Evolutionary conservation across 2,888 invertebrate genomes (phyloP).

Genomic region (Congeria kusceri): DNA sequence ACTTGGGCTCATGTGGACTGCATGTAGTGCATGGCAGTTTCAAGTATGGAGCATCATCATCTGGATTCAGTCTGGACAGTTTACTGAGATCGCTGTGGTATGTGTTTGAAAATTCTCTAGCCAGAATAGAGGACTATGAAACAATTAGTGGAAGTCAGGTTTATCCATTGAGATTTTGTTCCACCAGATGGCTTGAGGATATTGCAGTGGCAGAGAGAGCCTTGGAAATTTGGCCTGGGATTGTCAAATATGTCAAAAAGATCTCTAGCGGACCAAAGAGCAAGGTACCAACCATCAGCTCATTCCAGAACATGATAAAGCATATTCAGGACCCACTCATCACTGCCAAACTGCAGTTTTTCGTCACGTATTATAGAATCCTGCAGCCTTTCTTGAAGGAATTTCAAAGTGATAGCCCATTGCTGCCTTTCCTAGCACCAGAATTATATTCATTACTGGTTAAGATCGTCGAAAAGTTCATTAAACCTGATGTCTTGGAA

Average conservation of each 20-base stretch:
- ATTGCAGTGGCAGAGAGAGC: slow-evolving; percentile 39
- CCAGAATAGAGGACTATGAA: slow-evolving; percentile 71
- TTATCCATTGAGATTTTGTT: slow-evolving; percentile 71
- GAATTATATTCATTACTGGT: slow-evolving; percentile 23
- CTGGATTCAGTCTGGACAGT: slow-evolving; percentile 57
- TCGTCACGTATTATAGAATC: slow-evolving; percentile 5
- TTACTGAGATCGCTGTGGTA: slow-evolving; percentile 70
- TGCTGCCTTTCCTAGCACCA: slow-evolving; percentile 27
- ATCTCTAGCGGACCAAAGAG: slow-evolving; percentile 19
- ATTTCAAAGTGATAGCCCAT: slow-evolving; percentile 22
- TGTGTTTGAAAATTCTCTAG: slow-evolving; percentile 77
- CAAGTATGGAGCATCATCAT: slow-evolving; percentile 38
- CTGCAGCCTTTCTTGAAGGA: slow-evolving; percentile 26
- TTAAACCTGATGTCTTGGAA: slow-evolving; percentile 14
- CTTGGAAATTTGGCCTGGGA: slow-evolving; percentile 30
- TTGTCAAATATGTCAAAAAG: slow-evolving; percentile 34
- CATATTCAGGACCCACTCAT: slow-evolving; percentile 22
- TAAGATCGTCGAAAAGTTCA: slow-evolving; percentile 12
- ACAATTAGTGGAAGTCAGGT: slow-evolving; percentile 28
- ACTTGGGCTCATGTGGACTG: slow-evolving; percentile 62
- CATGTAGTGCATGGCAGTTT: slow-evolving; percentile 63
- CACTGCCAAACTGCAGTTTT: slow-evolving; percentile 28
- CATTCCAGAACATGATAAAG: slow-evolving; percentile 17
- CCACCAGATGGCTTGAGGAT: slow-evolving; percentile 57
- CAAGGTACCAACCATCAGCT: slow-evolving; percentile 22